Percentiles rank a stretch among this genome's conserved stretches.
Evolutionary conservation across 2,797 vertebrate genomes (phyloP).

Genomic region (Aeoliscus strigatus): DNA sequence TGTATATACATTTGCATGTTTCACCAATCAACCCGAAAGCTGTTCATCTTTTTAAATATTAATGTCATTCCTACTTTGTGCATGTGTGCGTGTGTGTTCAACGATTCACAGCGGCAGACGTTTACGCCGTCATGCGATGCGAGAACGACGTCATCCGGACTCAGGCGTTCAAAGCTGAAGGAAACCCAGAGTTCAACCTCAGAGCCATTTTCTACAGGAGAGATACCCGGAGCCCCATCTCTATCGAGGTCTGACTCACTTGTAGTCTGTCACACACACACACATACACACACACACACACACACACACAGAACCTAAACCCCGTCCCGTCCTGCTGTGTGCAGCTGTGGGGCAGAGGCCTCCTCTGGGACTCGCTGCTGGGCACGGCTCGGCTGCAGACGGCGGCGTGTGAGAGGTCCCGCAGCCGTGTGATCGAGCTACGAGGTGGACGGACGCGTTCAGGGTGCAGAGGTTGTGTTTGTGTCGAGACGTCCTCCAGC

Average conservation of each 20-base stretch:
- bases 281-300: neutral
- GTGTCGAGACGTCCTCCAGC: slow-evolving; percentile 75
- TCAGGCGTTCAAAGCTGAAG: slow-evolving; percentile 59
- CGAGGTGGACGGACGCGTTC: slow-evolving; percentile 33
- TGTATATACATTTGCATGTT: too few species aligned
- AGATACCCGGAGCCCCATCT: slow-evolving; percentile 60
- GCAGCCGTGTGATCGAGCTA: slow-evolving; percentile 66
- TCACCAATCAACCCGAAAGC: too few species aligned
- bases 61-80: too few species aligned
- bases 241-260: slow-evolving; percentile 68
- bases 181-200: slow-evolving; percentile 75
- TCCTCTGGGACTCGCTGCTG: slow-evolving; percentile 70
- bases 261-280: neutral
- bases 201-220: slow-evolving; percentile 78
- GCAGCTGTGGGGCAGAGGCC: slow-evolving; percentile 73
- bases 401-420: slow-evolving; percentile 50
- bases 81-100: too few species aligned
- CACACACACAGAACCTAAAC: neutral
- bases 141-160: slow-evolving; percentile 70
- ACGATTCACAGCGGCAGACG: slow-evolving; percentile 62
- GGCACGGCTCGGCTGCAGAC: slow-evolving; percentile 68
- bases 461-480: slow-evolving; percentile 47
- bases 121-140: slow-evolving; percentile 73
- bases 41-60: too few species aligned
- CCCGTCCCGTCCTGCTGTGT: neutral